Evolutionary conservation across 2,797 vertebrate genomes (phyloP).

Genomic region (Pseudomugil gertrudae): DNA sequence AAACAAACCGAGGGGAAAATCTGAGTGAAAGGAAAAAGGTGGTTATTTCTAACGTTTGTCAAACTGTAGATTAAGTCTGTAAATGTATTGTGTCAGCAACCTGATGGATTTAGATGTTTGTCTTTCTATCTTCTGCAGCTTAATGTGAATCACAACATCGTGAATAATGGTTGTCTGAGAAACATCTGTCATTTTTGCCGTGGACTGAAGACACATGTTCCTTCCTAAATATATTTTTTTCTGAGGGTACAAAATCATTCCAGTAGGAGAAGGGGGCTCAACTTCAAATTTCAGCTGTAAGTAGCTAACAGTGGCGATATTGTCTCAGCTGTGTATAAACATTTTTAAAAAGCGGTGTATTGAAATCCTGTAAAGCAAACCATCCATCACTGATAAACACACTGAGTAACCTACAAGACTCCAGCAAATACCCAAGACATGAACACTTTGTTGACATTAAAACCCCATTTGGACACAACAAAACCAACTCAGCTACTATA

Average conservation of each 20-base stretch:
- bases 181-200: slow-evolving; percentile 30
- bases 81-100: slow-evolving; percentile 51
- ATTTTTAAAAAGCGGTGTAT: neutral
- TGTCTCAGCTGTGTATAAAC: neutral
- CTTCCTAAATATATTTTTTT: neutral
- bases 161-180: slow-evolving; percentile 49
- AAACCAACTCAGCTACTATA: slow-evolving; percentile 26
- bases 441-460: slow-evolving; percentile 14
- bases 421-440: slow-evolving; percentile 13
- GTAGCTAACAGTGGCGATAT: neutral
- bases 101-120: slow-evolving; percentile 47
- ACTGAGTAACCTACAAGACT: slow-evolving; percentile 1
- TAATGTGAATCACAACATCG: slow-evolving; percentile 54
- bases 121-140: slow-evolving; percentile 61
- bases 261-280: neutral
- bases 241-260: neutral
- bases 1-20: slow-evolving; percentile 27
- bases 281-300: neutral
- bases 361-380: neutral
- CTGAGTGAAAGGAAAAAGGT: slow-evolving; percentile 3
- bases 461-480: slow-evolving; percentile 28
- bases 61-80: slow-evolving; percentile 65
- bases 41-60: slow-evolving; percentile 34
- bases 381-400: neutral
- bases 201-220: slow-evolving; percentile 17